A percentile compares a stretch with the other conserved stretches of the same genome.
These are phyloP conservation scores for Boloria selene DNA, from an alignment of 2,888 invertebrate genomes.

Conservation along the genomic window DNA sequence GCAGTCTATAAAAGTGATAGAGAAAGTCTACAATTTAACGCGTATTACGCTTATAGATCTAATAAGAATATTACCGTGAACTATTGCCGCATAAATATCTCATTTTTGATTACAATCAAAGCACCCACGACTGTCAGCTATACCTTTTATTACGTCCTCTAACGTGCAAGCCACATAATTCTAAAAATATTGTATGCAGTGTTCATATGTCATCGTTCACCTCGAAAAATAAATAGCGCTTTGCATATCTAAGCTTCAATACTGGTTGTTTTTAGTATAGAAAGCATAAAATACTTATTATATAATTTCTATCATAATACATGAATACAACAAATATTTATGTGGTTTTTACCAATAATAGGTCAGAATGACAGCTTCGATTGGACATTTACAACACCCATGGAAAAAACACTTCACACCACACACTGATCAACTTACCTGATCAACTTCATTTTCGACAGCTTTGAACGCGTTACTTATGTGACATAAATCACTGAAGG, in stretches of 20 bases:
- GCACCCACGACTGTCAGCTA: constrained; percentile 50
- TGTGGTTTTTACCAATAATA: constrained; percentile 69
- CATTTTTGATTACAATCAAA: constrained; percentile 38
- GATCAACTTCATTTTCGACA: constrained; percentile 79
- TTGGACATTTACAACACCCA: constrained; percentile 74
- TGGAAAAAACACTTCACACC: constrained; percentile 60
- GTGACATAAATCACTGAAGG: constrained; percentile 82
- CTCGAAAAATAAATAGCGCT: constrained; percentile 46
- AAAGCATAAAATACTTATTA: neutral
- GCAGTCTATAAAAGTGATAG: constrained; percentile 48
- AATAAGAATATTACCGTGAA: constrained; percentile 16
- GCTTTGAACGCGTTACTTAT: constrained; percentile 79
- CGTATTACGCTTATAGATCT: constrained; percentile 41
- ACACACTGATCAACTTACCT: constrained; percentile 65
- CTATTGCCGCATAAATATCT: constrained; percentile 19
- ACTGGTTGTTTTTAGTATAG: constrained; percentile 27
- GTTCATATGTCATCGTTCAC: constrained; percentile 72
- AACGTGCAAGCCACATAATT: constrained; percentile 74
- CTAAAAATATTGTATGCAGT: constrained; percentile 80
- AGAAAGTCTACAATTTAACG: constrained; percentile 57
- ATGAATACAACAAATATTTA: constrained; percentile 53
- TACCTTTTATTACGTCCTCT: constrained; percentile 73
- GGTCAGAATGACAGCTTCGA: constrained; percentile 76
- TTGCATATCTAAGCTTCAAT: constrained; percentile 19
- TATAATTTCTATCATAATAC: constrained; percentile 43